Base-by-base conservation (phyloP, 2,888 invertebrate species). In the Dermolepida albohirtum region DNA sequence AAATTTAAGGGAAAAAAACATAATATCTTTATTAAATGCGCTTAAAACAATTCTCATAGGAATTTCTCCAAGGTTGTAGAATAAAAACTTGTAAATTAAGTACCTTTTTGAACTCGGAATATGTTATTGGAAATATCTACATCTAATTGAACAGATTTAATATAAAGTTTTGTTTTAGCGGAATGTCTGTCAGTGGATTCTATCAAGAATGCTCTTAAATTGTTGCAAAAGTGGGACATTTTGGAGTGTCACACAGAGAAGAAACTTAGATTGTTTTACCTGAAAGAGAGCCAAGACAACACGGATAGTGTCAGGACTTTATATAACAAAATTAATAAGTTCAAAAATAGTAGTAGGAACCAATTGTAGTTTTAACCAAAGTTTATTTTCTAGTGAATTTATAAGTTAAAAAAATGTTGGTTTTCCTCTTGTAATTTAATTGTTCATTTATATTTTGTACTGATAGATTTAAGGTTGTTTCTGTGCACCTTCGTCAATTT, bases 111-210 rank as follows among this genome's bases (percentile, higher is more conserved):
- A n/a, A n/a, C n/a, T n/a, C n/a, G n/a, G n/a, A n/a, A n/a, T n/a
- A n/a, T n/a, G n/a, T n/a, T n/a, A n/a, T n/a, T n/a, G n/a, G n/a
- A n/a, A n/a, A n/a, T n/a, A n/a, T n/a, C 22, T 22, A 22, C 22
- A 22, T 2, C 4, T 1, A 22, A 22, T 22, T 22, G 22, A 22
- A 22, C 22, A 4, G 22, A 2, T 4, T 22, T 2, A 22, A 22
- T 22, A 2, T 22, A 22, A 22, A 22, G 4, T 22, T 2, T 22
- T 22, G 73, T 83, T 85, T 2, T 83, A 96, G 96, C 92, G 73
- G 96, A 97, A 83, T 93, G 95, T 77, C 89, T 95, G 57, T 93
- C 94, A 6, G 90, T 93, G 7, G 96, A 96, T 81, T 91, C 94
- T 0, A 89, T 97, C 59, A 90, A 91, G 78, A 96, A 95, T 83